A percentile compares a stretch with the other conserved stretches of the same genome.
These are phyloP conservation scores for Ormyrus nitidulus DNA, from an alignment of 2,888 invertebrate genomes.

Conservation along the genomic window DNA sequence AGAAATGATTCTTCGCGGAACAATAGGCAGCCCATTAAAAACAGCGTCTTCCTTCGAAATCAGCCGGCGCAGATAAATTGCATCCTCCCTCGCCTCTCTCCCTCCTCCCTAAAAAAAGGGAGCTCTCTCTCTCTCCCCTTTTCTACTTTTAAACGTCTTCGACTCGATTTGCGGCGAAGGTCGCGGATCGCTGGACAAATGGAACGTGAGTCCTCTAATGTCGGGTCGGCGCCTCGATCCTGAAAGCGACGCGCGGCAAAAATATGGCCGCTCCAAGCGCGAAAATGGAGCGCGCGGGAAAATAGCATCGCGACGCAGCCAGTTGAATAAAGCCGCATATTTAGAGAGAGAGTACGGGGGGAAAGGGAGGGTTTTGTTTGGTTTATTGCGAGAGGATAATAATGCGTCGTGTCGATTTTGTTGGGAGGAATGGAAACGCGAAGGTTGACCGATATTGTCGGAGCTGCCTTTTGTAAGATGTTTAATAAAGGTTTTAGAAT, in stretches of 20 bases:
- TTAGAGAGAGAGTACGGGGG: not conserved
- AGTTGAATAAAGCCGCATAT: not conserved
- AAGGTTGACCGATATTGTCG: no score
- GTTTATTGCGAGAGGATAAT: no score
- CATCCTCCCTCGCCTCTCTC: no score
- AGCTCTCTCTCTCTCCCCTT: no score
- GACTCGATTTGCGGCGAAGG: not conserved
- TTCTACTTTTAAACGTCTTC: conserved; percentile 1
- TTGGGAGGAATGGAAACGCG: no score
- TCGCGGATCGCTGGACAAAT: conserved; percentile 41
- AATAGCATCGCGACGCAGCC: not conserved
- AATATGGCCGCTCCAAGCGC: not conserved
- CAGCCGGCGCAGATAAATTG: not conserved
- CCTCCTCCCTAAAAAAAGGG: no score
- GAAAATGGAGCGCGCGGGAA: not conserved
- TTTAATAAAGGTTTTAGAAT: no score
- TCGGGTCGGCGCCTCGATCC: conserved; percentile 62
- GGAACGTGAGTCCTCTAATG: conserved; percentile 59
- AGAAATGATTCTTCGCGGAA: no score
- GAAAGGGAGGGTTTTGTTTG: not conserved
- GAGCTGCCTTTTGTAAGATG: no score
- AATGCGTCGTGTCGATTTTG: no score
- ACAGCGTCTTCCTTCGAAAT: not conserved
- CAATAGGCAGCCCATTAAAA: no score
- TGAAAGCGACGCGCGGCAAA: conserved; percentile 56